Evolutionary conservation across 2,797 vertebrate species (phyloP).

Genomic region (Leptatherina wallacei): DNA sequence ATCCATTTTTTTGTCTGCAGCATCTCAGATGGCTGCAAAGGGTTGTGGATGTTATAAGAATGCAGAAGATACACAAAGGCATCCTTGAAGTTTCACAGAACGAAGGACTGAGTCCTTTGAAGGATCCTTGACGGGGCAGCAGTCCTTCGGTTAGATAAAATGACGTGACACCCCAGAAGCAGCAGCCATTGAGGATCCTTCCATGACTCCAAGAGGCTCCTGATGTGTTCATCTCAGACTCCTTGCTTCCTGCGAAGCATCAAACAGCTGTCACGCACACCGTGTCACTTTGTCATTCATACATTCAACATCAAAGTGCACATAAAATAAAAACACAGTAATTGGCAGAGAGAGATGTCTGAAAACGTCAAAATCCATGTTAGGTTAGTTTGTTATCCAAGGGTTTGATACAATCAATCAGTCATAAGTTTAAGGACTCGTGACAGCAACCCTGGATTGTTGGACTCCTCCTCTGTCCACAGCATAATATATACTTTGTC

Average conservation of each 20-base stretch:
- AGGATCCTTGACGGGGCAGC: neutral
- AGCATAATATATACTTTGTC: neutral
- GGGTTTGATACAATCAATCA: neutral
- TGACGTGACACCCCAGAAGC: neutral
- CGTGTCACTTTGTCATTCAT: neutral
- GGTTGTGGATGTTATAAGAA: neutral
- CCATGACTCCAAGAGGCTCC: neutral
- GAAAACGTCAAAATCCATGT: neutral
- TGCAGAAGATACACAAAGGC: neutral
- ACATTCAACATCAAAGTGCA: neutral
- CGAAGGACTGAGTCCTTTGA: neutral
- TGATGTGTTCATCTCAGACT: neutral
- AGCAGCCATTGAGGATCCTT: neutral
- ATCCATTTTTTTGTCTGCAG: neutral
- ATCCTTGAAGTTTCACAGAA: neutral
- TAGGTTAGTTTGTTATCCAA: neutral
- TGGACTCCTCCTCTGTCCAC: neutral
- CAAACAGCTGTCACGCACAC: neutral
- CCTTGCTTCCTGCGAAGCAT: neutral
- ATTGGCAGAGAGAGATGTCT: neutral
- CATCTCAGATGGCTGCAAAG: neutral
- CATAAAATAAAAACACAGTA: neutral
- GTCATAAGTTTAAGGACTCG: neutral
- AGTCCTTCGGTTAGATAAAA: neutral
- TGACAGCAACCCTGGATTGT: neutral